These are phyloP conservation scores for Pinctada fucata DNA, from an alignment of 2,888 invertebrate genomes.

Conservation along the genomic window DNA sequence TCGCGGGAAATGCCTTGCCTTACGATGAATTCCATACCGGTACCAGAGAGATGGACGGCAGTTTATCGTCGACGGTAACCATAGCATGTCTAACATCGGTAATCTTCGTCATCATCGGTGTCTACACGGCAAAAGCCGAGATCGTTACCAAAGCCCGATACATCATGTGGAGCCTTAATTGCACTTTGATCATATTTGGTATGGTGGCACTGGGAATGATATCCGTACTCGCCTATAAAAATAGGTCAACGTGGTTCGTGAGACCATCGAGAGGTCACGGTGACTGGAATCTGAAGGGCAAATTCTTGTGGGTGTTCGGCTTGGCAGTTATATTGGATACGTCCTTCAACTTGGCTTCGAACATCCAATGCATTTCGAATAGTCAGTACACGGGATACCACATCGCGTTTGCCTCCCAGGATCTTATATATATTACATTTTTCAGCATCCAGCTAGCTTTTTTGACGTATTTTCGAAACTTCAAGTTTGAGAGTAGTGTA, in stretches of 20 bases:
- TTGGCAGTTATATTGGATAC: constrained; percentile 18
- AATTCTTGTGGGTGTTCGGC: constrained; percentile 19
- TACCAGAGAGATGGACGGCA: constrained; percentile 2
- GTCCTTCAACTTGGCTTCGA: constrained; percentile 6
- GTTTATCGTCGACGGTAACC: constrained; percentile 22
- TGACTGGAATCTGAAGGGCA: not conserved
- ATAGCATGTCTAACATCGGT: constrained; percentile 14
- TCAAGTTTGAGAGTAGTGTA: constrained; percentile 11
- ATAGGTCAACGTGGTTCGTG: constrained; percentile 3
- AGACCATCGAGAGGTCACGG: not conserved
- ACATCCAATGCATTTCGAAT: constrained; percentile 17
- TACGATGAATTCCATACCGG: not conserved
- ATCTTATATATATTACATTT: constrained; percentile 4
- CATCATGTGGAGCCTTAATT: constrained; percentile 5
- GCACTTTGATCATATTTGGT: not conserved
- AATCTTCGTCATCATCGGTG: constrained; percentile 12
- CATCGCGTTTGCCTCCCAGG: not conserved
- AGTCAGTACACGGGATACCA: not conserved
- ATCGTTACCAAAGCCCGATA: not conserved
- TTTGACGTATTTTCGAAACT: constrained; percentile 12
- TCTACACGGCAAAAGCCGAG: constrained; percentile 13
- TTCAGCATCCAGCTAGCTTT: constrained; percentile 6
- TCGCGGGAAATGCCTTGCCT: constrained; percentile 14
- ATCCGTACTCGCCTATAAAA: constrained; percentile 7
- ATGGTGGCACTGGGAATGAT: constrained; percentile 8